These are phyloP conservation scores for Burhinus oedicnemus DNA, from an alignment of 2,113 vertebrate species.

Conservation along the genomic window DNA sequence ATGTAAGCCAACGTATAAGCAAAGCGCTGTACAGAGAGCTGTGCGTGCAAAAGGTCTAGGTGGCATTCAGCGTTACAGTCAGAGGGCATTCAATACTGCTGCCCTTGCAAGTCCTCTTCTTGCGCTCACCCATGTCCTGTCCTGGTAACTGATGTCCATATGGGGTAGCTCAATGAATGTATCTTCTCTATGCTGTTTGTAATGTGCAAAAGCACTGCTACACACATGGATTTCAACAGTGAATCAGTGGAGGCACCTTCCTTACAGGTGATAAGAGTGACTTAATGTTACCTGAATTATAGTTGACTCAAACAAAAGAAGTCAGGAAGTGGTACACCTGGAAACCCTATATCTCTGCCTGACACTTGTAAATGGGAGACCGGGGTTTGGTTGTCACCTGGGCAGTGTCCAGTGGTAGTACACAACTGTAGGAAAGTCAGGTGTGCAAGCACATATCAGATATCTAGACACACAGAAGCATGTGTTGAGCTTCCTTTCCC, in stretches of 20 bases:
- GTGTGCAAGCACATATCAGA: not conserved
- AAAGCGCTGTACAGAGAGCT: not conserved
- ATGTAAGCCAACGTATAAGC: not conserved
- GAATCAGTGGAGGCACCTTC: not conserved
- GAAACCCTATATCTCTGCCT: not conserved
- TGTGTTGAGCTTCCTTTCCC: not conserved
- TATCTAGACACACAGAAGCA: not conserved
- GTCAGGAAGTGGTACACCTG: not conserved
- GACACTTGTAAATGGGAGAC: not conserved
- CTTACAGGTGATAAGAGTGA: not conserved
- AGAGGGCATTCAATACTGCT: not conserved
- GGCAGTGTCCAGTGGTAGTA: not conserved
- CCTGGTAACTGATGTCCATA: not conserved
- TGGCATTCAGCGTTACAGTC: not conserved
- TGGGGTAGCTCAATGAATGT: not conserved
- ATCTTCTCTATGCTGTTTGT: not conserved
- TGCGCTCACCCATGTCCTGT: not conserved
- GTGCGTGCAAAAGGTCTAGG: not conserved
- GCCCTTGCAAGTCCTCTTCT: not conserved
- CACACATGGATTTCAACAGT: not conserved
- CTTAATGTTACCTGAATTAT: not conserved
- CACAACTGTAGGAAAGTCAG: not conserved
- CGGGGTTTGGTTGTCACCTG: not conserved
- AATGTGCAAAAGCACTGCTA: not conserved
- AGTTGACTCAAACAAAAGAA: not conserved